Evolutionary conservation across 2,113 vertebrate genomes (phyloP), one percentile per base, ranked within the genome.

Genomic region (Tragelaphus imberbis): DNA sequence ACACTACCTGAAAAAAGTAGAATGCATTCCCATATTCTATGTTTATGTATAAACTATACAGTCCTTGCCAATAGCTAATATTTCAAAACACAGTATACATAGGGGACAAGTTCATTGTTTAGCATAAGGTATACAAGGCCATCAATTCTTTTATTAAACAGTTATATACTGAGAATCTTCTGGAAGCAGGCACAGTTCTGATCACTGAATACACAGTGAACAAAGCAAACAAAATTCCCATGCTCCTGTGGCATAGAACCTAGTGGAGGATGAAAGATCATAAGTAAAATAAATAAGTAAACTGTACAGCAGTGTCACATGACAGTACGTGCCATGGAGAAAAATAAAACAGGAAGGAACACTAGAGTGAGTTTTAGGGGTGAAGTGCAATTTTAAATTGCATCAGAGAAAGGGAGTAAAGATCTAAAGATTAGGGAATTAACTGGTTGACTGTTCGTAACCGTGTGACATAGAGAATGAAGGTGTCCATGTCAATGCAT

Each of bases 321-420:
- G 17, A 51, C 61, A 40, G 12, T 56, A 16, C 87, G n/a, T 86
- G 88, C 17, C 30, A 28, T 27, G 33, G 65, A 80, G 63, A 61
- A 96, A 94, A 97, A 94, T 33, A 27, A 68, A 90, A 91, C 36
- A 90, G 93, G 61, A 97, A 25, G 33, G 13, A 97, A 71, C 84
- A 36, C 47, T 91, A 19, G 27, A 13, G 9, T 92, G 65, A 33
- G 10, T 63, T 88, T 30, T 7, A 81, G 44, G n/a, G 82, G 36
- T 40, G 63, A 91, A 30, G 6, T 49, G 4, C 1, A 16, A 27
- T 77, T 95, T 94, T 80, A 81, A 28, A n/a, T 7, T 79, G 27
- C 33, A 19, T 33, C 49, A 65, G 58, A 96, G 36, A 84, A 68
- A 71, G 49, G 10, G 3, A 40, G 4, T 10, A 33, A 86, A 77